Evolutionary conservation across 2,888 invertebrate genomes (phyloP).

Genomic region (Lamellibrachia columna): DNA sequence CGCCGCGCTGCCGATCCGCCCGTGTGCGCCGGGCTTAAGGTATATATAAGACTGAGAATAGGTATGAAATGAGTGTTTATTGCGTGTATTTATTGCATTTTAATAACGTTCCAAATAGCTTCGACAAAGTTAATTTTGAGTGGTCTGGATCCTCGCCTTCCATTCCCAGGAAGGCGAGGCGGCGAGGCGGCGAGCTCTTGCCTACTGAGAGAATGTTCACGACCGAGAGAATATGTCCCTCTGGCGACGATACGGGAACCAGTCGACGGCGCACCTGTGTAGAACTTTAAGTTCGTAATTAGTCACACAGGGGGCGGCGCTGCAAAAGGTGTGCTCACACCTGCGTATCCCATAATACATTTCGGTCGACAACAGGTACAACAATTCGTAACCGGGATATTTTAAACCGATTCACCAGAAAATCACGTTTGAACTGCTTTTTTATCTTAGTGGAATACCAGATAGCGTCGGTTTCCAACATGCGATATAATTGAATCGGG

Average conservation of each 20-base stretch:
- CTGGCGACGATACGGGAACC: not conserved
- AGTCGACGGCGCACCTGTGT: not conserved
- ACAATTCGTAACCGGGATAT: conserved; percentile 10
- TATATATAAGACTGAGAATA: no score
- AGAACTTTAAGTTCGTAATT: not conserved
- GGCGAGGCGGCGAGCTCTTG: no score
- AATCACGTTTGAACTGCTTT: not conserved
- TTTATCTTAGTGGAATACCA: not conserved
- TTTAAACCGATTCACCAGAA: not conserved
- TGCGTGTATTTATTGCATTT: no score
- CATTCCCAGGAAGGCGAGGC: no score
- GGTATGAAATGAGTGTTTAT: no score
- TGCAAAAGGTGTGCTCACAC: not conserved
- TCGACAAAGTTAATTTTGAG: no score
- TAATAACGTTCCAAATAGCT: no score
- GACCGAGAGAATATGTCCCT: not conserved
- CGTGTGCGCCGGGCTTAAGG: no score
- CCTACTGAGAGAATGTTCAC: no score
- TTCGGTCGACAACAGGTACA: not conserved
- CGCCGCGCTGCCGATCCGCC: no score
- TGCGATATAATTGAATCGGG: not conserved
- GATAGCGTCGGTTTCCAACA: not conserved
- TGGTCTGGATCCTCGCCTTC: no score
- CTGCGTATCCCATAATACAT: not conserved
- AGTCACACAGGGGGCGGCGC: not conserved